Base-by-base conservation (phyloP, 2,797 vertebrate species). In the Ciconia nigra region DNA sequence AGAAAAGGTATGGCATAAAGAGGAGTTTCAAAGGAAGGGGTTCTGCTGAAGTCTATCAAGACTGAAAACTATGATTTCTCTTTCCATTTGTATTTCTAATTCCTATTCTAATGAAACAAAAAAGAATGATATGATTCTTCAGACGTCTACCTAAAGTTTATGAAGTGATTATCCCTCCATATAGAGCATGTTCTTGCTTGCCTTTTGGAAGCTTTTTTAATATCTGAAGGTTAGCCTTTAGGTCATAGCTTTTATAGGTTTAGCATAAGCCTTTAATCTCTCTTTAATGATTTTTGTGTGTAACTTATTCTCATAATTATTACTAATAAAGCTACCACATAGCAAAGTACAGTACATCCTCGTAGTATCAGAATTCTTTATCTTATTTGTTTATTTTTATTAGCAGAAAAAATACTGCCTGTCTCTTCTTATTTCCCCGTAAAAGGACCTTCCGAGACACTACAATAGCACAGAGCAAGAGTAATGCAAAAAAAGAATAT, bases 201-300 rank as follows among this genome's bases (percentile, higher is more conserved):
- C 15, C 47, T 89, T 96, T 96, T 89, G 61, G 47, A 89, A 83
- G 7, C 5, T 62, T 93, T 78, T 92, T 79, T 42, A 70, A 46
- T 87, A 69, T 79, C 69, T 87, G 57, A 85, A 86, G 65, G 47
- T 83, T 87, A 66, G 15, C 24, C 59, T 79, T 85, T 72, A 76
- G 77, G 58, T 92, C 55, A 51, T 55, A 59, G 69, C 39, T 96
- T 95, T 95, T 87, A 25, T 79, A 87, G 41, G 29, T 84, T 88
- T 58, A 87, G 24, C 16, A 21, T 87, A 89, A 94, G 57, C 78
- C 74, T 94, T 94, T 93, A 96, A 95, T 85, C 42, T 89, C 70
- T 83, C 22, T 73, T 73, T 76, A 90, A 95, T 93, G 78, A 90
- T 94, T 94, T 93, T 89, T 94, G 9, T 86, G 44, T 90, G 76